Percentiles rank a stretch among this genome's conserved stretches.
These are phyloP conservation scores for Peromyscus polionotus DNA, from an alignment of 2,113 vertebrate genomes.

Conservation along the genomic window DNA sequence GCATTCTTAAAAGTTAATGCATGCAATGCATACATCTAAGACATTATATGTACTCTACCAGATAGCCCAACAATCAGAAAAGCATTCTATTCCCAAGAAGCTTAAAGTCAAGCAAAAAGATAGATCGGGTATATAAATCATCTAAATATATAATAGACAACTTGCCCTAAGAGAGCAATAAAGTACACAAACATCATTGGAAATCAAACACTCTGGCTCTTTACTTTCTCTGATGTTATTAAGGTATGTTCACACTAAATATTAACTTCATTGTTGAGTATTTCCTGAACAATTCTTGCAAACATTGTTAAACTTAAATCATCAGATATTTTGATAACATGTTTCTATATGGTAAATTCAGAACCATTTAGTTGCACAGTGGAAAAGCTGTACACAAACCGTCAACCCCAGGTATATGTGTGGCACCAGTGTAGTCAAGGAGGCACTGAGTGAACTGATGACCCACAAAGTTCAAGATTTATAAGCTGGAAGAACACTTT, in stretches of 20 bases:
- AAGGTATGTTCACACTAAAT: background rate
- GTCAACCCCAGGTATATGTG: background rate
- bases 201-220: background rate
- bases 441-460: background rate
- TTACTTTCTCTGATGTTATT: slow-evolving; percentile 16
- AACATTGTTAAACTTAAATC: background rate
- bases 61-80: background rate
- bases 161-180: background rate
- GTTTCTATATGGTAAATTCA: background rate
- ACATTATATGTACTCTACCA: background rate
- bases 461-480: background rate
- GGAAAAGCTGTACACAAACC: background rate
- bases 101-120: slow-evolving; percentile 18
- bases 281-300: slow-evolving; percentile 20
- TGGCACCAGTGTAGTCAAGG: background rate
- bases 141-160: background rate
- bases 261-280: background rate
- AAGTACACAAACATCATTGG: background rate
- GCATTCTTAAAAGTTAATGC: background rate
- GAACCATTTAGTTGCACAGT: background rate
- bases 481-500: background rate
- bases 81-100: background rate
- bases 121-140: background rate
- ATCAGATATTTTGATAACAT: background rate
- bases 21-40: background rate